phyloP scores from a whole-genome alignment of 2,797 vertebrate genomes.

The Hyperoplus immaculatus region DNA sequence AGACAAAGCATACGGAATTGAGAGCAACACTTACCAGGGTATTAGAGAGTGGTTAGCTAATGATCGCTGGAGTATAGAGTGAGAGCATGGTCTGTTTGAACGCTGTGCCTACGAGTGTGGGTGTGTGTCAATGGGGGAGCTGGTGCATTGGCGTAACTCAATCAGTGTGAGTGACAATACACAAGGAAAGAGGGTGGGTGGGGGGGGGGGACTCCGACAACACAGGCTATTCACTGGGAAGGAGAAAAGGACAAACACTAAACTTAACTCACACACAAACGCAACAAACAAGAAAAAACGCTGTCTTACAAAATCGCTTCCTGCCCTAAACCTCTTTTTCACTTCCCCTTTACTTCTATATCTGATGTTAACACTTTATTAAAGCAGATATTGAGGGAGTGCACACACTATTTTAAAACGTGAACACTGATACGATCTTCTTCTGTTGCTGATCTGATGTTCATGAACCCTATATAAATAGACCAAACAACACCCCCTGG shows the following conservation, averaged over 20 bases:
- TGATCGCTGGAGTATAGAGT: conserved; percentile 49
- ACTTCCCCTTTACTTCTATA: conserved; percentile 47
- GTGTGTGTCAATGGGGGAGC: conserved; percentile 53
- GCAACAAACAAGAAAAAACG: conserved; percentile 33
- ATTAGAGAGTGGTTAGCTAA: conserved; percentile 52
- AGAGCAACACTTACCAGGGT: conserved; percentile 61
- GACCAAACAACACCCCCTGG: background rate
- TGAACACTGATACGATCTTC: conserved; percentile 11
- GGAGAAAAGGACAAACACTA: conserved; percentile 64
- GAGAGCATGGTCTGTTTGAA: conserved; percentile 52
- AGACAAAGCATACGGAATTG: conserved; percentile 25
- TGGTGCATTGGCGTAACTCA: conserved; percentile 76
- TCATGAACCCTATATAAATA: conserved; percentile 30
- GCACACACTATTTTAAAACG: conserved; percentile 3
- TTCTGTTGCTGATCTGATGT: conserved; percentile 14
- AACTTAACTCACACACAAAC: conserved; percentile 55
- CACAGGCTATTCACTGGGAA: conserved; percentile 74
- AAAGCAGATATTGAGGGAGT: background rate
- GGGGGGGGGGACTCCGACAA: conserved; percentile 70
- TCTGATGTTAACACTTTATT: conserved; percentile 24
- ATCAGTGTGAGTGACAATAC: conserved; percentile 79
- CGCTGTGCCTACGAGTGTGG: conserved; percentile 37
- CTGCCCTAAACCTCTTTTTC: conserved; percentile 37
- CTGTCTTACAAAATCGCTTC: conserved; percentile 38
- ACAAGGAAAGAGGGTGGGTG: conserved; percentile 65